These are phyloP conservation scores for Eucriotettix oculatus DNA, from an alignment of 2,888 invertebrate genomes.

Conservation along the genomic window DNA sequence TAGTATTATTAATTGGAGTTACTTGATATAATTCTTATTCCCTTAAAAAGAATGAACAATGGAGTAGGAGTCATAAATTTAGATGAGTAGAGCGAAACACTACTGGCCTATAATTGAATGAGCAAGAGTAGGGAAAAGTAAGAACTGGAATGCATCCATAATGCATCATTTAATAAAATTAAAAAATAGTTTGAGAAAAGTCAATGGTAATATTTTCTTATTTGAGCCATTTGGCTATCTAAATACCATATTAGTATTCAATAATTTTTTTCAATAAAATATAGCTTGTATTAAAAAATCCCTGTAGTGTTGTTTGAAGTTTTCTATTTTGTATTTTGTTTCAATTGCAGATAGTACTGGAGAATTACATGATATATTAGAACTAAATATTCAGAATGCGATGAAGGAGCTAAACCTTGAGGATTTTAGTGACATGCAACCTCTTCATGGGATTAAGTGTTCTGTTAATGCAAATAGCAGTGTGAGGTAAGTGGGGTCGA, in stretches of 20 bases:
- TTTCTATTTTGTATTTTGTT: neutral
- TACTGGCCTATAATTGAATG: no score
- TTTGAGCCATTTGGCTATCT: neutral
- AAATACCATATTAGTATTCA: neutral
- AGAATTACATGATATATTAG: constrained; percentile 11
- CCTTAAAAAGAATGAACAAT: no score
- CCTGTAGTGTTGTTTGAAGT: no score
- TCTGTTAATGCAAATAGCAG: constrained; percentile 7
- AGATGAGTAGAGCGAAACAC: no score
- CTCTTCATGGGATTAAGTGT: constrained; percentile 7
- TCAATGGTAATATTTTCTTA: neutral
- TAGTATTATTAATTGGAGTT: no score
- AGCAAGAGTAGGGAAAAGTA: no score
- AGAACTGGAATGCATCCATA: no score
- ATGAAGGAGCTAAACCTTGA: constrained; percentile 7
- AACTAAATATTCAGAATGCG: constrained; percentile 10
- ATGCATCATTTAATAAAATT: no score
- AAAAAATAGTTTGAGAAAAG: no score
- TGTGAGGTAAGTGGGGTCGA: constrained; percentile 6
- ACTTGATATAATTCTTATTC: no score
- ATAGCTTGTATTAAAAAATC: no score
- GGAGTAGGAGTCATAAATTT: no score
- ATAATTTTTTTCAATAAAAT: neutral
- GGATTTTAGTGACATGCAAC: constrained; percentile 5
- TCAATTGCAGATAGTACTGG: constrained; percentile 9